A percentile compares a stretch with the other conserved stretches of the same genome.
Conservation (phyloP, 2,113 vertebrate species). For the Caretta caretta region DNA sequence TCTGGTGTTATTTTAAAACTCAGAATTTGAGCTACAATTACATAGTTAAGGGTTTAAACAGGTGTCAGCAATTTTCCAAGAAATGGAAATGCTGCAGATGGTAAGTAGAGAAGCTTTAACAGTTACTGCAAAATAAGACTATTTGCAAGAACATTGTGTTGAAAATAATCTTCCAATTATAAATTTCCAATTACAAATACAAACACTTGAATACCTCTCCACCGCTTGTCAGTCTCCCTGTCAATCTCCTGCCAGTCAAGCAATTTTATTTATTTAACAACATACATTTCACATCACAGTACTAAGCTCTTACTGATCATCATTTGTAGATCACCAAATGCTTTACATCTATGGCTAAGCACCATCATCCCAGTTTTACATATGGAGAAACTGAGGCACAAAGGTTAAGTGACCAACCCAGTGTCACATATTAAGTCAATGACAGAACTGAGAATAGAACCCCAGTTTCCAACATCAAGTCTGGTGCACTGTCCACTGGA, state of each 20-base stretch:
- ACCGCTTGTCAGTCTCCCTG: background rate
- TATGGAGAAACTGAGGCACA: background rate
- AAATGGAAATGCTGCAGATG: background rate
- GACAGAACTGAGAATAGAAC: background rate
- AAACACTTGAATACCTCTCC: background rate
- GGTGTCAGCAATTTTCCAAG: background rate
- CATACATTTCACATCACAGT: background rate
- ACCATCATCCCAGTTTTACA: background rate
- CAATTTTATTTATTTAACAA: background rate
- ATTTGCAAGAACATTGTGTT: background rate
- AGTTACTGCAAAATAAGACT: background rate
- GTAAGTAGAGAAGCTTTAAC: background rate
- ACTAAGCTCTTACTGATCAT: background rate
- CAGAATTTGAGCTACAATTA: background rate
- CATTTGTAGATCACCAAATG: background rate
- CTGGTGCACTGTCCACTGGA: background rate
- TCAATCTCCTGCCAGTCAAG: background rate
- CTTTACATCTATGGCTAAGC: background rate
- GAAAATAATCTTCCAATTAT: background rate
- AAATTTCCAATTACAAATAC: background rate
- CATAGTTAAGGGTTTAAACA: background rate
- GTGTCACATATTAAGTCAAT: background rate
- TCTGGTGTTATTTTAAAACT: background rate
- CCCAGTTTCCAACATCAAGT: fast-evolving
- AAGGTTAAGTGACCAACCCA: background rate